phyloP scores from a whole-genome alignment of 2,888 invertebrate species.

The Fragum fragum region DNA sequence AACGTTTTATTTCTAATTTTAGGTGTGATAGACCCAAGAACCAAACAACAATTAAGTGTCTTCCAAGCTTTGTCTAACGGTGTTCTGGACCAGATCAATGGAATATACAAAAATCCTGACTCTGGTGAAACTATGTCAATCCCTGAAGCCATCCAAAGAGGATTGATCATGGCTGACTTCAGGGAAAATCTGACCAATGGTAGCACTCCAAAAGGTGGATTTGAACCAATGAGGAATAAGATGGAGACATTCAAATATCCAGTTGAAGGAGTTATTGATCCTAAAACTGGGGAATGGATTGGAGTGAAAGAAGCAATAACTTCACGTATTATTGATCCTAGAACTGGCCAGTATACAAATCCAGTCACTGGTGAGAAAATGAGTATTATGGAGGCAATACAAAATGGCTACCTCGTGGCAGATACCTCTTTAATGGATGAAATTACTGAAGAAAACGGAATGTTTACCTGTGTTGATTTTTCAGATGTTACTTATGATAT shows the following conservation, averaged over 20 bases:
- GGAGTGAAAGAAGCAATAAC: slow-evolving; percentile 92
- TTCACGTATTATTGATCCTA: slow-evolving; percentile 92
- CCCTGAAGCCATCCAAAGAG: slow-evolving; percentile 84
- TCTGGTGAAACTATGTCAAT: slow-evolving; percentile 83
- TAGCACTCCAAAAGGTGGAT: slow-evolving; percentile 53
- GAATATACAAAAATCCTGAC: slow-evolving; percentile 81
- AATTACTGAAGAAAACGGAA: slow-evolving; percentile 70
- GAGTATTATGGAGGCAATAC: slow-evolving; percentile 92
- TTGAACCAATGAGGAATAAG: slow-evolving; percentile 70
- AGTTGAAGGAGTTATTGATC: slow-evolving; percentile 81
- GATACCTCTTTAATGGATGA: slow-evolving; percentile 72
- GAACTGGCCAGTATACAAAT: slow-evolving; percentile 89
- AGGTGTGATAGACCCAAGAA: slow-evolving; percentile 84
- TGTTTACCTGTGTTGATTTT: slow-evolving; percentile 77
- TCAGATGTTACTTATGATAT: slow-evolving; percentile 78
- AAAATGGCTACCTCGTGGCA: slow-evolving; percentile 89
- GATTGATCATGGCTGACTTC: slow-evolving; percentile 82
- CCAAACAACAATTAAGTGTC: slow-evolving; percentile 79
- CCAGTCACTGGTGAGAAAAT: slow-evolving; percentile 81
- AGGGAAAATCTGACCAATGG: slow-evolving; percentile 72
- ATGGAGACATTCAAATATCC: slow-evolving; percentile 76
- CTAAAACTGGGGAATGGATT: slow-evolving; percentile 87
- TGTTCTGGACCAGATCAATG: slow-evolving; percentile 81
- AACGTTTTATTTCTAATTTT: neutral
- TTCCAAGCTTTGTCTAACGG: slow-evolving; percentile 83